Conservation (phyloP, 2,113 vertebrate genomes). For the Balaeniceps rex region DNA sequence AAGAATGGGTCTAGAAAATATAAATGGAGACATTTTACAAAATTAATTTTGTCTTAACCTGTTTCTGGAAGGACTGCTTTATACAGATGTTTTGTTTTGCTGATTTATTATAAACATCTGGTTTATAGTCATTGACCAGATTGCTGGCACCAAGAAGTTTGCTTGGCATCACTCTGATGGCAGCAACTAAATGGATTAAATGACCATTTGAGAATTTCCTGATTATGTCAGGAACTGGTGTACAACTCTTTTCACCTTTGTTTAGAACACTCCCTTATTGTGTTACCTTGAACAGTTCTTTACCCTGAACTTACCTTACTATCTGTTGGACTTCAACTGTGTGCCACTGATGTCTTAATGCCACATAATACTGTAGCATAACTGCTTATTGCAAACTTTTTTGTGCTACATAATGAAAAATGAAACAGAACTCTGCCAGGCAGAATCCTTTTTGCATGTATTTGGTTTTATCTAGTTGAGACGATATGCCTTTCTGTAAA, state of each 20-base stretch:
- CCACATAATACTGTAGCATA: no score
- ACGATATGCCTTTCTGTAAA: background rate
- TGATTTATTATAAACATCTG: background rate
- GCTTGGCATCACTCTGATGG: background rate
- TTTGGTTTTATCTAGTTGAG: background rate
- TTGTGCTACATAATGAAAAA: background rate
- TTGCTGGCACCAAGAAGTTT: background rate
- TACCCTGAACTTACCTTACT: background rate
- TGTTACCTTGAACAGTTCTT: background rate
- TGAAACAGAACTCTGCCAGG: background rate
- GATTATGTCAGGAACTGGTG: background rate
- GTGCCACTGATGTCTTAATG: background rate
- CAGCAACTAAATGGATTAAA: background rate
- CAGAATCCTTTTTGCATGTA: background rate
- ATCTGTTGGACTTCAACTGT: background rate
- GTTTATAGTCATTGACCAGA: background rate
- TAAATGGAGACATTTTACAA: background rate
- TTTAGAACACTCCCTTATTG: fast-evolving
- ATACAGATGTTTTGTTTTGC: background rate
- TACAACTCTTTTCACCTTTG: background rate
- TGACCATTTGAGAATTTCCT: background rate
- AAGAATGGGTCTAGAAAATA: background rate
- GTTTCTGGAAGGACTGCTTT: background rate
- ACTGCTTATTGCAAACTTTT: background rate
- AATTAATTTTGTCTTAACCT: background rate